Base-by-base conservation (phyloP, 2,797 vertebrate genomes). In the Gastrophryne carolinensis region DNA sequence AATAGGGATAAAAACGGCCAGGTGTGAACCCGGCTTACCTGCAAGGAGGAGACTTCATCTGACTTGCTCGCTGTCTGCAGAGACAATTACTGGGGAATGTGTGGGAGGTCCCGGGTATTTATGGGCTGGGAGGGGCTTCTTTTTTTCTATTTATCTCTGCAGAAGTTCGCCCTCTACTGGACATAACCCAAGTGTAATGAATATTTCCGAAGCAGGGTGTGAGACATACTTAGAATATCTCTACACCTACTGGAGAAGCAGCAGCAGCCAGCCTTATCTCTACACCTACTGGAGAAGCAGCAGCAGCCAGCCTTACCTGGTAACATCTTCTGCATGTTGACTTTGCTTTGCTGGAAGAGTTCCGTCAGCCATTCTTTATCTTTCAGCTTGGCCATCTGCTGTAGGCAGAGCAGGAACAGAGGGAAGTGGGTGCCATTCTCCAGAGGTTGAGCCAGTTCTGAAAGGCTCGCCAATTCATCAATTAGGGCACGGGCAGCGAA, bases 301-400 rank as follows among this genome's bases (percentile, higher is more conserved):
- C 15, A n/a, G 39, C 0, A 1, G 3, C 12, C n/a, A n/a, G n/a
- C 84, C 93, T 73, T 89, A 99, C 98, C 97, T 87, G 97, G 97
- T 65, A 99, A 90, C 97, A 99, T 99, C 88, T 98, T 98, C 90
- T 97, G 97, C 97, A 99, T 99, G 82, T 95, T 98, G 89, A 99
- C 95, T 89, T 95, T 96, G 92, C 97, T 98, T 89, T 93, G 95
- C 87, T 96, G 95, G 88, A 98, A 98, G 78, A 98, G 86, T 77
- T 99, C 97, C 2, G 95, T 95, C 79, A 99, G 92, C 97, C 96
- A 98, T 82, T 99, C 97, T 2, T 94, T 91, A 86, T 98, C 96
- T 88, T 94, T 94, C 81, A 99, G 85, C 86, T 97, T 98, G 85
- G 96, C 95, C 68, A 94, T 90, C 81, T 98, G 97, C 85, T 99